Evolutionary conservation across 2,888 invertebrate species (phyloP).

Genomic region (Drosophila nr. perissopoda): DNA sequence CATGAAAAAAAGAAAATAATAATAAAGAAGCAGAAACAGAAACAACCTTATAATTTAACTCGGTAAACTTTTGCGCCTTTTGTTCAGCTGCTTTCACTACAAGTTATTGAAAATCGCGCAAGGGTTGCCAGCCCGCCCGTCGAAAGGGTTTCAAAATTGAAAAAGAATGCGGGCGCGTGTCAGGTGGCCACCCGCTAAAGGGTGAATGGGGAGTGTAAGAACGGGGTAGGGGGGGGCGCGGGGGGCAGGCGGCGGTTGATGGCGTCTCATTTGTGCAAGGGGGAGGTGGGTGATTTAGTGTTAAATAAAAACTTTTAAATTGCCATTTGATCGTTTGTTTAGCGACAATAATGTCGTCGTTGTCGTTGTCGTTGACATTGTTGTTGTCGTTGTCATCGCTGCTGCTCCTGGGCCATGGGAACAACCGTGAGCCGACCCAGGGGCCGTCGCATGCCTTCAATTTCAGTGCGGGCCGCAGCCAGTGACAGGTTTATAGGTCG

Average conservation of each 20-base stretch:
- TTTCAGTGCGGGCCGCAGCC: conserved; percentile 30
- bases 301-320: conserved; percentile 83
- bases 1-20: conserved; percentile 19
- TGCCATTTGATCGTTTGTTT: conserved; percentile 85
- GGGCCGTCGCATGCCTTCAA: conserved; percentile 42
- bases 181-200: conserved; percentile 55
- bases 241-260: conserved; percentile 18
- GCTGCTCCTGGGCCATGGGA: conserved; percentile 16
- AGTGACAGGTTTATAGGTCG: conserved; percentile 78
- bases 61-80: conserved; percentile 76
- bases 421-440: conserved; percentile 36
- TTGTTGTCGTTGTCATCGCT: conserved; percentile 20
- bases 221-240: not conserved
- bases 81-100: conserved; percentile 70
- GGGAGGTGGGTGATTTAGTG: conserved; percentile 80
- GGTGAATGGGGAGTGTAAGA: conserved; percentile 30
- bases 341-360: conserved; percentile 83
- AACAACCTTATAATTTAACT: conserved; percentile 78
- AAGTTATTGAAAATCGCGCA: conserved; percentile 78
- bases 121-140: conserved; percentile 55
- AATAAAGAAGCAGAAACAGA: conserved; percentile 43
- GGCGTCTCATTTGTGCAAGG: conserved; percentile 53
- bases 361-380: conserved; percentile 37
- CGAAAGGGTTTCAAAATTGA: conserved; percentile 76
- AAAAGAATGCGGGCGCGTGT: conserved; percentile 70